Conservation (phyloP, 2,797 vertebrate species). For the Sorex maritimensis region DNA sequence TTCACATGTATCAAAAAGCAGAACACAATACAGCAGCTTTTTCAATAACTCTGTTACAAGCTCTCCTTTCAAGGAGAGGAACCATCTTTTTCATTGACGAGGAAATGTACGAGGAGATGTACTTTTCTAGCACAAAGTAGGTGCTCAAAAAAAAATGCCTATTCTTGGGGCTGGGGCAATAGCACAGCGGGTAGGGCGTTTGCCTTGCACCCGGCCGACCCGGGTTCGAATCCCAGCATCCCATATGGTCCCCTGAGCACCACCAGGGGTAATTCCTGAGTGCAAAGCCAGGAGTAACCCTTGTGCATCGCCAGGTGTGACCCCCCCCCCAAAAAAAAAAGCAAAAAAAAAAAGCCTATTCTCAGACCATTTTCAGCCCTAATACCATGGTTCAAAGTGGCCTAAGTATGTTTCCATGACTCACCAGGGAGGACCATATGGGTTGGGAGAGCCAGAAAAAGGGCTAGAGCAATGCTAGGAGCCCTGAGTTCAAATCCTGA, state of each 20-base stretch:
- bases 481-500: no score
- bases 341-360: constrained; percentile 27
- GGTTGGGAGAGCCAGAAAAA: background rate
- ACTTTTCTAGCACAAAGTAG: constrained; percentile 33
- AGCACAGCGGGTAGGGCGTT: no score
- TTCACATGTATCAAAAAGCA: background rate
- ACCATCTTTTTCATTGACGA: background rate
- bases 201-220: no score
- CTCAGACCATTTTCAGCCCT: constrained; percentile 39
- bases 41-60: background rate
- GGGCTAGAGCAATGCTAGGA: no score
- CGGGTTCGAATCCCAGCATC: no score
- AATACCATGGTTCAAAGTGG: constrained; percentile 5
- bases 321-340: no score
- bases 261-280: no score
- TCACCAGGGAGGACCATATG: constrained; percentile 4
- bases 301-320: no score
- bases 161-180: no score
- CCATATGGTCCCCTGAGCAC: no score
- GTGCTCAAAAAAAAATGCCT: constrained; percentile 28
- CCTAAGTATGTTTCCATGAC: constrained; percentile 61
- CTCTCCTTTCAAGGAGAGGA: background rate
- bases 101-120: background rate
- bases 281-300: no score
- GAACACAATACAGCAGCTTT: background rate